These are phyloP conservation scores for Otis tarda DNA, from an alignment of 2,113 vertebrate genomes.

Conservation along the genomic window DNA sequence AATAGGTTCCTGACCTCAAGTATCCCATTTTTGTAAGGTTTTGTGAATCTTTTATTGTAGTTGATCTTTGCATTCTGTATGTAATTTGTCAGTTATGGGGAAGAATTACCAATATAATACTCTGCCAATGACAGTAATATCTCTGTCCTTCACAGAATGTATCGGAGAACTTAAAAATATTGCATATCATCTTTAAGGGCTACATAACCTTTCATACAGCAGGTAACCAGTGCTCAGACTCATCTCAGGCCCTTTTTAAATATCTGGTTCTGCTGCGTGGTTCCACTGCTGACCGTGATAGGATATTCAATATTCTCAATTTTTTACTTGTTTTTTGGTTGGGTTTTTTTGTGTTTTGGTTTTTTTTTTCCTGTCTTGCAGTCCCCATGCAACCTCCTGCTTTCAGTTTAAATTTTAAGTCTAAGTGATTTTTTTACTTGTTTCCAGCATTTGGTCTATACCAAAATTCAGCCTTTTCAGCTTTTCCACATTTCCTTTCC, in stretches of 20 bases:
- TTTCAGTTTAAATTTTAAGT: not conserved
- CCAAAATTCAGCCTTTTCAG: not conserved
- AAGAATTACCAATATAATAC: not conserved
- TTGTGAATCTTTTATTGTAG: not conserved
- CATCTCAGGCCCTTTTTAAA: not conserved
- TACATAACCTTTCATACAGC: not conserved
- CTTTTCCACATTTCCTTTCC: not conserved
- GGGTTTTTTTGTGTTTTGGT: not conserved
- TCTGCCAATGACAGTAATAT: not conserved
- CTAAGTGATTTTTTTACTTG: not conserved
- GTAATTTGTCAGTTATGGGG: not conserved
- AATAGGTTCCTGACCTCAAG: not conserved
- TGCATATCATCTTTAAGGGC: not conserved
- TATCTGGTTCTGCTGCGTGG: not conserved
- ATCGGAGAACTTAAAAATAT: not conserved
- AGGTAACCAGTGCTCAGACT: not conserved
- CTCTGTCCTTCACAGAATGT: not conserved
- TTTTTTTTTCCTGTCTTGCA: not conserved
- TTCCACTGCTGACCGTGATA: not conserved
- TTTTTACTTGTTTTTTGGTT: not conserved
- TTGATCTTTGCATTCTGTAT: not conserved
- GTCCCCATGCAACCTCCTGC: not conserved
- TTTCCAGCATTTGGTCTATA: not conserved
- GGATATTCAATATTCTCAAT: not conserved
- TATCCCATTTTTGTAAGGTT: not conserved